Evolutionary conservation across 1,140 invertebrate species (phyloP).

Genomic region (Maconellicoccus hirsutus): DNA sequence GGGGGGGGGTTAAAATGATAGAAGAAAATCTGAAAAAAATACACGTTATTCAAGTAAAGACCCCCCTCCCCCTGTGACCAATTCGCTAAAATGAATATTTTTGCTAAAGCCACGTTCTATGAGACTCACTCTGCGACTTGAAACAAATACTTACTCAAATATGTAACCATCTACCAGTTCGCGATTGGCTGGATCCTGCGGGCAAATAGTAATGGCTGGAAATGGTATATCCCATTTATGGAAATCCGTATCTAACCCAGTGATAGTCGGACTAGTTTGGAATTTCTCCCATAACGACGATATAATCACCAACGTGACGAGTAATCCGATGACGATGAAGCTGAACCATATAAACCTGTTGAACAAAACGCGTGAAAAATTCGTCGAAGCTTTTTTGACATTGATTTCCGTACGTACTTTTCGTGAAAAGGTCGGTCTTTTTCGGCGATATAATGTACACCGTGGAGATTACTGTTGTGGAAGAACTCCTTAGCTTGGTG

Average conservation of each 20-base stretch:
- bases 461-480: conserved; percentile 55
- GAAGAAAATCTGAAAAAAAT: too few relatives aligned
- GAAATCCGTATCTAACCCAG: conserved; percentile 48
- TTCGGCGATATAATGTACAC: conserved; percentile 56
- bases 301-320: conserved; percentile 54
- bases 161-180: conserved; percentile 37
- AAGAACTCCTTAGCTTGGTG: conserved; percentile 56
- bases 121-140: background rate
- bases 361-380: conserved; percentile 25
- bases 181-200: conserved; percentile 39
- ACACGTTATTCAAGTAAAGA: too few relatives aligned
- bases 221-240: conserved; percentile 61
- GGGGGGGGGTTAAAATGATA: too few relatives aligned
- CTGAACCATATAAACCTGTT: conserved; percentile 60
- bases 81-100: too few relatives aligned
- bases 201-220: conserved; percentile 53
- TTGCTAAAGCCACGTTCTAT: background rate
- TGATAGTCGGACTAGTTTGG: conserved; percentile 66
- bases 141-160: conserved; percentile 26
- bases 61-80: too few relatives aligned
- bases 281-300: conserved; percentile 63
- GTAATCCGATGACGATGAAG: conserved; percentile 49
- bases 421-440: conserved; percentile 52
- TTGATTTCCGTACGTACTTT: conserved; percentile 37
- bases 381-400: background rate